Conservation (phyloP, 2,113 vertebrate species). For the Fregetta grallaria region DNA sequence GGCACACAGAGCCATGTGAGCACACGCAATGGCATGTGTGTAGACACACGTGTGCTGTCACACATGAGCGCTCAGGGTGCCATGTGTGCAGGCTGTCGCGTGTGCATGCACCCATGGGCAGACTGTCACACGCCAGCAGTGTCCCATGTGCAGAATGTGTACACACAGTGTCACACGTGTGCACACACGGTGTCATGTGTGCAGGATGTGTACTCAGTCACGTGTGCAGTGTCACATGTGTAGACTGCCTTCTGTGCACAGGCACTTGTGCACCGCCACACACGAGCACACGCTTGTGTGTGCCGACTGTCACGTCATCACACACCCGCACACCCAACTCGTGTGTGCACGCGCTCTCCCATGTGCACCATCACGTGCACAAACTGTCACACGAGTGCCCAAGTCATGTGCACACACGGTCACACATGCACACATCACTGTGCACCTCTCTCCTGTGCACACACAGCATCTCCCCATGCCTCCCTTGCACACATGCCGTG, state of each 20-base stretch:
- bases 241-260: not conserved
- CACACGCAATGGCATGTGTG: not conserved
- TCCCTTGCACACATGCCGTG: rapidly evolving
- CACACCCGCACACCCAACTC: rapidly evolving
- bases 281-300: rapidly evolving
- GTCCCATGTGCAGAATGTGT: not conserved
- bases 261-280: not conserved
- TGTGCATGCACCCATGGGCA: too few relatives aligned
- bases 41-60: too few relatives aligned
- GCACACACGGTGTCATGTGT: rapidly evolving
- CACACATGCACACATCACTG: rapidly evolving
- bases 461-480: rapidly evolving
- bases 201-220: not conserved
- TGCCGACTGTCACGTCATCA: too few relatives aligned
- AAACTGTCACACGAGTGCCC: not conserved
- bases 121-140: not conserved
- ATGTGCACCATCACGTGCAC: rapidly evolving
- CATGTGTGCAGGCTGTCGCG: not conserved
- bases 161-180: not conserved
- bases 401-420: rapidly evolving
- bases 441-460: not conserved
- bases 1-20: not conserved
- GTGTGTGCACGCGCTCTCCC: rapidly evolving
- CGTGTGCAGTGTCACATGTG: rapidly evolving
- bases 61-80: rapidly evolving